These are phyloP conservation scores for Chrysemys picta DNA, from an alignment of 2,113 vertebrate species.

Conservation along the genomic window DNA sequence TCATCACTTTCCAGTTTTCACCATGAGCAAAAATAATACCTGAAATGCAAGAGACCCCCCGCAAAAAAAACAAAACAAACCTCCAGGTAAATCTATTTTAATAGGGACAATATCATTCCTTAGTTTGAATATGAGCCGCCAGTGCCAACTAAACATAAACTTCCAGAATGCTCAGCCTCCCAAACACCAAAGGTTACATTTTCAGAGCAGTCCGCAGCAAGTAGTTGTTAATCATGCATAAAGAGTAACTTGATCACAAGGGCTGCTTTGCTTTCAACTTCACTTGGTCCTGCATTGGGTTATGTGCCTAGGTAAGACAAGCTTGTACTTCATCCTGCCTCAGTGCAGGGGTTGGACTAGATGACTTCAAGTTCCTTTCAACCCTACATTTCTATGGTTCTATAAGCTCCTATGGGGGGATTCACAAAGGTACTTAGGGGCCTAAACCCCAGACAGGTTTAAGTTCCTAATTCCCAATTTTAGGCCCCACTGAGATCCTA, in stretches of 20 bases:
- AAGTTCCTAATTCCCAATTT: not conserved
- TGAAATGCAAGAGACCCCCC: not conserved
- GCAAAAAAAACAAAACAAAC: not conserved
- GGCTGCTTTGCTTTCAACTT: not conserved
- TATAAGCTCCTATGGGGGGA: not conserved
- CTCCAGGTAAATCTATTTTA: not conserved
- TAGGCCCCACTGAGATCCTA: no score
- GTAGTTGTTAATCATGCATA: not conserved
- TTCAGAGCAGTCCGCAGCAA: not conserved
- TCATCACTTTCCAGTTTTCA: constrained; percentile 75
- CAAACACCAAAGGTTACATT: not conserved
- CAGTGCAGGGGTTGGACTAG: not conserved
- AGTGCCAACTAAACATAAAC: not conserved
- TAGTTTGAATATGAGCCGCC: not conserved
- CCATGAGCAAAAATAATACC: constrained; percentile 69
- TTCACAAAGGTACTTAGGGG: not conserved
- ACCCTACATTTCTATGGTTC: not conserved
- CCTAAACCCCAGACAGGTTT: not conserved
- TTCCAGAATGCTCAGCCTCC: not conserved
- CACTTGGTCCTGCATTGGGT: not conserved
- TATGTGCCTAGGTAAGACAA: not conserved
- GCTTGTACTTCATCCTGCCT: not conserved
- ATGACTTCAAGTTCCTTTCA: not conserved
- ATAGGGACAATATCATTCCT: not conserved
- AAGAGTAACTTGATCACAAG: not conserved